phyloP scores from a whole-genome alignment of 2,888 invertebrate species.

The Calliscelio sp. region DNA sequence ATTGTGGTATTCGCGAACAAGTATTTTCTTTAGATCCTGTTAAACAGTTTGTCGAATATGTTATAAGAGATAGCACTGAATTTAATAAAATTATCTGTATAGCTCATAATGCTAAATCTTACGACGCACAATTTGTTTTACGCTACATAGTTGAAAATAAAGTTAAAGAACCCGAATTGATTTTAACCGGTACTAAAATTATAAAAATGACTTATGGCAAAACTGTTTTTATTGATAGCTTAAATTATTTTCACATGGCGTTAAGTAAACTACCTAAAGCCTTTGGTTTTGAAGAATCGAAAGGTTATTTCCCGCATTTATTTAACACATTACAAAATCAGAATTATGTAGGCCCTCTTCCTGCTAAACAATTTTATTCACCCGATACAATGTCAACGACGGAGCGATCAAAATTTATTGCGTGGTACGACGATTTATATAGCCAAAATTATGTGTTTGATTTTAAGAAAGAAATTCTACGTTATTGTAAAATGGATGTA shows the following conservation, averaged over 20 bases:
- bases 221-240: conserved; percentile 62
- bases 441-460: conserved; percentile 54
- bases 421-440: conserved; percentile 52
- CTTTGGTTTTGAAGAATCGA: conserved; percentile 72
- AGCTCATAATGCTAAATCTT: conserved; percentile 46
- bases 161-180: conserved; percentile 56
- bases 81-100: conserved; percentile 56
- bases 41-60: conserved; percentile 49
- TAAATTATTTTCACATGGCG: conserved; percentile 77
- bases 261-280: conserved; percentile 76
- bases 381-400: conserved; percentile 46
- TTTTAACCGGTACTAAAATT: conserved; percentile 73
- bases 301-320: conserved; percentile 75
- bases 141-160: conserved; percentile 9
- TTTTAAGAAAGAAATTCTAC: conserved; percentile 71
- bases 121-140: conserved; percentile 26
- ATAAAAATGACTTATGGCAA: conserved; percentile 63
- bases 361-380: conserved; percentile 38
- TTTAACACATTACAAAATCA: conserved; percentile 74
- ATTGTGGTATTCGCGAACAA: no score
- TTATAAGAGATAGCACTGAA: conserved; percentile 2
- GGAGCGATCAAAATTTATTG: conserved; percentile 43
- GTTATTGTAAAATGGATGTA: conserved; percentile 74
- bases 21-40: conserved; percentile 20
- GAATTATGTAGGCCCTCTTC: conserved; percentile 68